Evolutionary conservation across 2,888 invertebrate species (phyloP).

Genomic region (Geophilus truncorum): DNA sequence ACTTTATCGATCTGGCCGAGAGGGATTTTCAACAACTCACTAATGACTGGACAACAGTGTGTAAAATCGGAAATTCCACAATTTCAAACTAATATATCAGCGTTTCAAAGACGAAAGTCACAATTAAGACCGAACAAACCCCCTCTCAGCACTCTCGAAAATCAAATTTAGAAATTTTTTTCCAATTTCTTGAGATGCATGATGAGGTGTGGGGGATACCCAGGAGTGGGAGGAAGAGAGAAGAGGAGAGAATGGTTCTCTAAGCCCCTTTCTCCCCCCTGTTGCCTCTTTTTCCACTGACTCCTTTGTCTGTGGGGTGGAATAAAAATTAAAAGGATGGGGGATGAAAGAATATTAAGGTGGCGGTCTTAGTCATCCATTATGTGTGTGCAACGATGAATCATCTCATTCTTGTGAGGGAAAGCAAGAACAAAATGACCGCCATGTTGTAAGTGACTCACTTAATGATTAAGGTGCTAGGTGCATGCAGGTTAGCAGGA

Average conservation of each 20-base stretch:
- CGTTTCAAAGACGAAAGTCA: neutral
- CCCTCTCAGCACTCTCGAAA: too few species aligned
- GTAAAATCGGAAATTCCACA: constrained; percentile 2
- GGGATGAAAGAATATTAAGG: constrained; percentile 32
- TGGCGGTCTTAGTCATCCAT: constrained; percentile 32
- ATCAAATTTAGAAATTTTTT: too few species aligned
- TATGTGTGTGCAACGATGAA: constrained; percentile 31
- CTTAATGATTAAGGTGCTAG: constrained; percentile 23
- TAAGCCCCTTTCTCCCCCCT: constrained; percentile 9
- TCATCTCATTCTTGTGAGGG: constrained; percentile 32
- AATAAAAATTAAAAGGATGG: constrained; percentile 16
- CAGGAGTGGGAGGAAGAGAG: constrained; percentile 14
- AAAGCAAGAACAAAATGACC: constrained; percentile 16
- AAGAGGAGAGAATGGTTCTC: neutral
- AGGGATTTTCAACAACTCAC: constrained; percentile 24
- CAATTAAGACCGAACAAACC: neutral
- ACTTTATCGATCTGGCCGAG: constrained; percentile 21
- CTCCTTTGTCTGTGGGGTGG: constrained; percentile 31
- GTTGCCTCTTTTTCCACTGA: constrained; percentile 14
- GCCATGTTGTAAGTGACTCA: constrained; percentile 27
- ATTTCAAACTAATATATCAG: neutral
- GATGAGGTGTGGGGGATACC: neutral
- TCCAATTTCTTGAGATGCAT: constrained; percentile 13
- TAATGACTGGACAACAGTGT: constrained; percentile 27
- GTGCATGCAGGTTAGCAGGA: neutral